Base-by-base conservation (phyloP, 2,888 invertebrate species). In the Cistogaster globosa region DNA sequence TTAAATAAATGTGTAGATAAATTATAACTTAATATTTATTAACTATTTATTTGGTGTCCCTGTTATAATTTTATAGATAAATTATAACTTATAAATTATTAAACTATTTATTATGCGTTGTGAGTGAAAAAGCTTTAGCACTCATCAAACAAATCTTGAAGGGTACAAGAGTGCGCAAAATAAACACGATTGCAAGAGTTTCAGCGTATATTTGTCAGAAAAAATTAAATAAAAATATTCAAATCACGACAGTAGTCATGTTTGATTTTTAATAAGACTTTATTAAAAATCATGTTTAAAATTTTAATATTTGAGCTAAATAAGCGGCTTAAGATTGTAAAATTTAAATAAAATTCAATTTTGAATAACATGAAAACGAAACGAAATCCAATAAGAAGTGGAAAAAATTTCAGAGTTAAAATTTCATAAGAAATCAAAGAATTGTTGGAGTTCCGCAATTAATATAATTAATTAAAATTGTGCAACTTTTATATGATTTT, bases 211-310 rank as follows among this genome's bases (percentile, higher is more conserved):
- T 77, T 77, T 68, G 53, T 12, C 12, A 42, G 12, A 72, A 78
- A n/a, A 6, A 48, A 71, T 18, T 5, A 58, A 32, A 62, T n/a
- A 51, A 42, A 81, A 68, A 55, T 76, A 84, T 84, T 84, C 81
- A 81, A 84, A 84, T 81, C 84, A 84, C 84, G 81, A 81, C 84
- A 81, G 81, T 77, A 84, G 84, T 78, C 81, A 84, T 77, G 84
- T 80, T 82, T 71, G 42, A 8, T 62, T 69, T 63, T 65, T 18
- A 9, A 63, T 55, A 36, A 55, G 16, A 26, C 12, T 55, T 65
- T 75, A 71, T 55, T 42, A 36, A 76, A 77, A 68, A 26, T 80
- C 84, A 72, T 80, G 76, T 80, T 80, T 58, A 48, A 51, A 62
- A 57, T 67, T 67, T 76, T 36, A 53, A 42, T 45, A 62, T 63